These are phyloP conservation scores for Philypnodon macrostomus DNA, from an alignment of 2,797 vertebrate species.

Conservation along the genomic window DNA sequence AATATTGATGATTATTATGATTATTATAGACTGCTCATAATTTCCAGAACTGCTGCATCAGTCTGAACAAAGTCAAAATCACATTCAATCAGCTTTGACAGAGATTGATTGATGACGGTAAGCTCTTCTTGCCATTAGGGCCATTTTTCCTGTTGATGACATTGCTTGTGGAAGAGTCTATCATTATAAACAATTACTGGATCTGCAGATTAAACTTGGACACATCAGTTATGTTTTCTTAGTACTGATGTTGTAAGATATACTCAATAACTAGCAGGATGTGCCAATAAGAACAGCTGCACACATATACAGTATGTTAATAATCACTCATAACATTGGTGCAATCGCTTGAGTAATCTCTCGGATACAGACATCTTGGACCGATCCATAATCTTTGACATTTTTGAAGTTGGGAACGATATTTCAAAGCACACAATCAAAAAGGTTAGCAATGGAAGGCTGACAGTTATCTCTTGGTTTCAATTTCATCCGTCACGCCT, in stretches of 20 bases:
- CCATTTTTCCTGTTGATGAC: no score
- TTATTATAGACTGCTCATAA: no score
- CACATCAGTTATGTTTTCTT: slow-evolving; percentile 15
- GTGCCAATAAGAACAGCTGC: slow-evolving; percentile 61
- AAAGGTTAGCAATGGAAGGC: slow-evolving; percentile 35
- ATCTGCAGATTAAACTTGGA: slow-evolving; percentile 15
- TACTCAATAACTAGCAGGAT: slow-evolving; percentile 28
- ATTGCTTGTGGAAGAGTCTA: no score
- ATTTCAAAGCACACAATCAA: slow-evolving; percentile 48
- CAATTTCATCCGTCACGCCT: slow-evolving; percentile 54
- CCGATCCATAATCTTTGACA: slow-evolving; percentile 35
- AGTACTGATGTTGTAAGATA: slow-evolving; percentile 32
- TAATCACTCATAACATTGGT: slow-evolving; percentile 33
- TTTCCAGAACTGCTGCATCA: no score
- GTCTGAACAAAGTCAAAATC: no score
- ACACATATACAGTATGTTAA: slow-evolving; percentile 41
- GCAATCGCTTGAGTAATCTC: slow-evolving; percentile 43
- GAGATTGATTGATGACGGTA: no score
- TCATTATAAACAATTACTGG: neutral
- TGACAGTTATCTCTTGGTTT: slow-evolving; percentile 56
- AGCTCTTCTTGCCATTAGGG: no score
- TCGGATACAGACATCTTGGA: slow-evolving; percentile 29
- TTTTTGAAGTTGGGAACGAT: slow-evolving; percentile 30
- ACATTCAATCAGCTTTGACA: no score
- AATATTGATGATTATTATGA: no score